phyloP scores from a whole-genome alignment of 2,113 vertebrate species.

The Apaloderma vittatum region DNA sequence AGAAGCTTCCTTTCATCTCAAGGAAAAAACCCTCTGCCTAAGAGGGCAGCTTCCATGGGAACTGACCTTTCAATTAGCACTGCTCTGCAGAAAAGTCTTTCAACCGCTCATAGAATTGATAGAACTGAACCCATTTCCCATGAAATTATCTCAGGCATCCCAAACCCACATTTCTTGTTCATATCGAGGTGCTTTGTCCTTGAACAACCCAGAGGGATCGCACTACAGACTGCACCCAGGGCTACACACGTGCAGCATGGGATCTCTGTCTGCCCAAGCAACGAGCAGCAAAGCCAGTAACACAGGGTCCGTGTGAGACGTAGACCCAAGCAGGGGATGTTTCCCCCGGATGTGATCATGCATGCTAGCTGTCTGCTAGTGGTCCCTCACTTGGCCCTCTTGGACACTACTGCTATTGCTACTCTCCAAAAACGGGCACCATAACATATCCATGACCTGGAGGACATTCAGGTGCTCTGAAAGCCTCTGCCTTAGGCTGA shows the following conservation, averaged over 20 bases:
- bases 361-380: neutral
- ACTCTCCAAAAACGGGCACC: neutral
- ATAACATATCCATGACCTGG: neutral
- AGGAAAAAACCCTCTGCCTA: neutral
- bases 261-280: neutral
- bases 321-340: neutral
- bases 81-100: slow-evolving; percentile 12
- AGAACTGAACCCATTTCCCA: neutral
- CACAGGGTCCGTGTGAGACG: neutral
- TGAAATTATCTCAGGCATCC: neutral
- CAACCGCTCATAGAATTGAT: neutral
- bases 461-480: neutral
- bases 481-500: neutral
- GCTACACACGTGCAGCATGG: rapidly evolving
- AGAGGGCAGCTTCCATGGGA: slow-evolving; percentile 43
- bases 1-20: slow-evolving; percentile 26
- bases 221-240: neutral
- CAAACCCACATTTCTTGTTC: neutral
- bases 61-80: slow-evolving; percentile 37
- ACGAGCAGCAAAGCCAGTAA: neutral
- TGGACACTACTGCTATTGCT: neutral
- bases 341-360: neutral
- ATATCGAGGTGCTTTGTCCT: neutral
- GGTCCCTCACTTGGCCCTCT: neutral
- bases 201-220: neutral